Percentiles rank a stretch among this genome's conserved stretches.
These are phyloP conservation scores for Bucorvus abyssinicus DNA, from an alignment of 2,797 vertebrate genomes.

Conservation along the genomic window DNA sequence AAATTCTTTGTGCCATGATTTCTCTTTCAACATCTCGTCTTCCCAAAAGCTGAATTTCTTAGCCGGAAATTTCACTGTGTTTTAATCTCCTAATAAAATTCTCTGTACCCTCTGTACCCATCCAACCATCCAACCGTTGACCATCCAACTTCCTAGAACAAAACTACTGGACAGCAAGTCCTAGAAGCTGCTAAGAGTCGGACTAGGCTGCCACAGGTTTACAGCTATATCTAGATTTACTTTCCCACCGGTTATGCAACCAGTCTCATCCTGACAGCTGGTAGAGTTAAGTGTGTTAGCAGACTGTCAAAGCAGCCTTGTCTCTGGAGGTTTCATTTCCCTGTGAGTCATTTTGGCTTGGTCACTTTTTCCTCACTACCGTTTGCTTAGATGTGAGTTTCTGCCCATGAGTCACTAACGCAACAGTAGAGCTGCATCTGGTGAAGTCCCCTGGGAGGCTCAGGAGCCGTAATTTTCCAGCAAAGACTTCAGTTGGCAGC, in stretches of 20 bases:
- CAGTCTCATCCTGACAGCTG: neutral
- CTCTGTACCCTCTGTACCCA: neutral
- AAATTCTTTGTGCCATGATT: neutral
- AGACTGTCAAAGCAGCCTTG: slow-evolving; percentile 12
- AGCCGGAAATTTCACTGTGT: neutral
- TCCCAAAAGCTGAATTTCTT: neutral
- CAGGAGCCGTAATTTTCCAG: neutral
- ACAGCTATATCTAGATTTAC: neutral
- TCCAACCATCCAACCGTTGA: neutral
- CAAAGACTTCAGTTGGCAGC: neutral
- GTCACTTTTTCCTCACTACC: neutral
- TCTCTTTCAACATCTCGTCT: neutral
- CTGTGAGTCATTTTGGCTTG: slow-evolving; percentile 40
- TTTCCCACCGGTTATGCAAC: neutral
- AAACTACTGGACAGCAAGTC: neutral
- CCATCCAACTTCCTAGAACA: neutral
- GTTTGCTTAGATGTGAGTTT: neutral
- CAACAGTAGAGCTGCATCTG: neutral
- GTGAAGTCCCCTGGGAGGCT: neutral
- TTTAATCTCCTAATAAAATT: neutral
- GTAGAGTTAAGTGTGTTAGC: neutral
- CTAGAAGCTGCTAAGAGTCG: neutral
- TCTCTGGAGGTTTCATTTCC: slow-evolving; percentile 2
- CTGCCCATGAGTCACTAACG: neutral
- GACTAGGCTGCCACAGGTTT: neutral